A percentile compares a stretch with the other conserved stretches of the same genome.
Evolutionary conservation across 2,888 invertebrate species (phyloP).

Genomic region (Cecidostiba fungosa): DNA sequence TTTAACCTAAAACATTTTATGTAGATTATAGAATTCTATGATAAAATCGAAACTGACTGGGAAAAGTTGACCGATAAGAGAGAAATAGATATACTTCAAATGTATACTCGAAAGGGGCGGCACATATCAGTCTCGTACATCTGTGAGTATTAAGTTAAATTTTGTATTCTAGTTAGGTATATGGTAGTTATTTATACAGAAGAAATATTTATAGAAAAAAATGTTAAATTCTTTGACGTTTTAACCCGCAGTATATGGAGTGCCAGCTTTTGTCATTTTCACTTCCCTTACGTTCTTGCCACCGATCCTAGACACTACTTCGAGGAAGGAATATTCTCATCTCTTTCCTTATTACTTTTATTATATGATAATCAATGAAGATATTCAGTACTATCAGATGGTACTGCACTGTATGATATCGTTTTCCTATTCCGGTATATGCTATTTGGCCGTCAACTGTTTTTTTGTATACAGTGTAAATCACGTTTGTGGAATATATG

Average conservation of each 20-base stretch:
- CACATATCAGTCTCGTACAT: neutral
- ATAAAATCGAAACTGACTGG: neutral
- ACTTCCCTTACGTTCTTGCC: neutral
- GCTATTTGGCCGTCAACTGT: neutral
- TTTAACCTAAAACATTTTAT: neutral
- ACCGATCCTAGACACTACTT: neutral
- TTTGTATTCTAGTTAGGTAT: neutral
- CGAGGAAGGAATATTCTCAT: neutral
- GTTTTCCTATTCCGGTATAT: neutral
- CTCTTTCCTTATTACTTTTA: neutral
- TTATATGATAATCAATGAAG: neutral
- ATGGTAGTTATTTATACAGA: too few species aligned
- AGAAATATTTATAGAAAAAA: too few species aligned
- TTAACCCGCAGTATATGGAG: neutral
- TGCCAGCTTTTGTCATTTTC: neutral
- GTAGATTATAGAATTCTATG: neutral
- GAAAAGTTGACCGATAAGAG: neutral
- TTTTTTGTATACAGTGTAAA: neutral
- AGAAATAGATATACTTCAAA: neutral
- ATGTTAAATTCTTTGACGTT: too few species aligned
- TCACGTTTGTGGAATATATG: constrained; percentile 1
- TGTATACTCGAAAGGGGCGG: neutral
- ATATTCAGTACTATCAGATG: neutral
- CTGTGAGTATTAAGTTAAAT: neutral
- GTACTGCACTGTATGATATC: neutral